Base-by-base conservation (phyloP, 2,888 invertebrate species). In the Arctia plantaginis region DNA sequence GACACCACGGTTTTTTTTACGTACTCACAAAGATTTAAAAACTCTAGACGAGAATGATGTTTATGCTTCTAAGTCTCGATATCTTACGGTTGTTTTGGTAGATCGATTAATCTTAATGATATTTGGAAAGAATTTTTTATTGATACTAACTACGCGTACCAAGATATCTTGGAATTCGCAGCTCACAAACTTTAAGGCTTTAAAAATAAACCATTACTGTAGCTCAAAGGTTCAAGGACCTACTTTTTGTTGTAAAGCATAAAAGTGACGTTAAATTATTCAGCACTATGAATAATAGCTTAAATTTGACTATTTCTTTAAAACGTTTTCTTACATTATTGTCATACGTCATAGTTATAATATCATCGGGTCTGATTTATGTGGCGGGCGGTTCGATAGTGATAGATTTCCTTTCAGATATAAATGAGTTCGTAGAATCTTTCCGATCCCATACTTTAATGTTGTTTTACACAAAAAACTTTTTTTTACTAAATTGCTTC, bases 391-490 rank as follows among this genome's bases (percentile, higher is more conserved):
- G 20, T 30, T 44, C 27, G 30, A 30, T 67, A 44, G 27, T 20
- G 66, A 44, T 44, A 66, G 67, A 67, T 67, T 44, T 44, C 20
- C 44, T 35, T 44, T 67, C 30, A 44, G 44, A 67, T 44, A 47
- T 30, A 41, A 67, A 67, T 3, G 27, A 27, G 15, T 27, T 27
- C 15, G 27, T 67, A 30, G 30, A 15, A 67, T 44, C 27, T 27
- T 66, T 27, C 27, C 6, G 20, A 44, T 30, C 30, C n/a, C 27
- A 44, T 10, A 66, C 10, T n/a, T 18, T 15, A 20, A 44, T 8
- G 12, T 18, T 15, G 41, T 30, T 39, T n/a, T 10, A 15, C 13
- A 18, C 6, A 23, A 39, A 39, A 8, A 39, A 39, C 44, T 44
- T 44, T 0, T 44, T 30, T 67, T 44, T 30, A 47, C 20, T 30